Percentiles rank a stretch among this genome's conserved stretches.
Evolutionary conservation across 2,113 vertebrate genomes (phyloP).

Genomic region (Elephantulus edwardii): DNA sequence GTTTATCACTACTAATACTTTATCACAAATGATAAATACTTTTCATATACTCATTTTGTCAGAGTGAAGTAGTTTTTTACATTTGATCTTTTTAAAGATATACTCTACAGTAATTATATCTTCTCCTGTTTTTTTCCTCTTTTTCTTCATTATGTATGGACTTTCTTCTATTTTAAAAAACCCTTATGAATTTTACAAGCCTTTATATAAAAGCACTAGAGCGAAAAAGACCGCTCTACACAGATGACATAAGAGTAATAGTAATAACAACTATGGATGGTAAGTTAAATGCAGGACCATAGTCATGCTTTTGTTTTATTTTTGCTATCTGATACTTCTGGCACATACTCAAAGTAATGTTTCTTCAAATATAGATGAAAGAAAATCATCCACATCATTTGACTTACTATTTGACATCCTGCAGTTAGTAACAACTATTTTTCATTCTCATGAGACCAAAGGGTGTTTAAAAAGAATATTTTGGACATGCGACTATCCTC

Average conservation of each 20-base stretch:
- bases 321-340: neutral
- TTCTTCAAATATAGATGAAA: neutral
- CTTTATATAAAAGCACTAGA: too few relatives aligned
- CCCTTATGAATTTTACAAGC: too few relatives aligned
- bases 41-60: neutral
- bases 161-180: neutral
- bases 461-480: neutral
- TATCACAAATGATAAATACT: neutral
- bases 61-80: neutral
- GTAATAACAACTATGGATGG: neutral
- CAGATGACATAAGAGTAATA: neutral
- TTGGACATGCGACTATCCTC: neutral
- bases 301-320: neutral
- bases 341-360: neutral
- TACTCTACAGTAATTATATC: neutral
- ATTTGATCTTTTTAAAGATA: neutral
- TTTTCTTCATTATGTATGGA: accelerated
- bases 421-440: neutral
- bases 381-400: neutral
- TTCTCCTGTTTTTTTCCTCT: neutral
- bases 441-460: neutral
- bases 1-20: neutral
- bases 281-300: neutral
- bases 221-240: neutral
- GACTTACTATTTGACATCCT: neutral